Base-by-base conservation (phyloP, 1,140 invertebrate genomes). In the Neodiprion virginianus region DNA sequence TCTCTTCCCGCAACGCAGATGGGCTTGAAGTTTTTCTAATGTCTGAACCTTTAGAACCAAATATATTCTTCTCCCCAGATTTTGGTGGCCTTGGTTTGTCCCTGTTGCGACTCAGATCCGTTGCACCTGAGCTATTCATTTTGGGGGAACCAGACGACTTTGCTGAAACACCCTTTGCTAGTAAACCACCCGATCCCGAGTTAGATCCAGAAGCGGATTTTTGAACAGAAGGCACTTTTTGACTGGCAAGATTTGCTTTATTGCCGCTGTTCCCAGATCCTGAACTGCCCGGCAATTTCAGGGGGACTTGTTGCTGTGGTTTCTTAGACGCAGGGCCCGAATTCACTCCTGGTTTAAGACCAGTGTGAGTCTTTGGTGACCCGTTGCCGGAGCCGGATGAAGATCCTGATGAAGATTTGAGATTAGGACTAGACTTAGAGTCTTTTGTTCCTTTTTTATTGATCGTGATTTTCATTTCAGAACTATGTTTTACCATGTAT, bases 381-480 rank as follows among this genome's bases (percentile, higher is more conserved):
- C 92, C 93, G 28, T 89, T 91, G 1, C 88, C 92, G 21, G 81
- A 83, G 48, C 77, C 69, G 12, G 80, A 80, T 8, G 77, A 76
- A 40, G 79, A 79, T 1, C 78, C 74, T 5, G 88, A 87, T 1
- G 87, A 83, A 23, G 88, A 82, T 48, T 87, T 81, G 0, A 76
- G 82, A 78, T 82, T 88, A 73, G 76, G 81, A 80, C 88, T 87
- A 8, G 88, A 89, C 14, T 91, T 92, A 0, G 88, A 91, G 49
- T 92, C 91, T 74, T 93, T 93, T n/a, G 91, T 92, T 73, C 93
- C 90, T 1, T 95, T 95, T 89, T 96, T 97, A 80, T 96, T 97
- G 9, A 97, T 96, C 0, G 95, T 97, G 11, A 97, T 92, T 84
- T 96, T 97, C 86, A 97, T 95, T 80, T 96, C 95, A 1, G 92